Conservation (phyloP, 2,113 vertebrate genomes). For the Cyanocitta stelleri region DNA sequence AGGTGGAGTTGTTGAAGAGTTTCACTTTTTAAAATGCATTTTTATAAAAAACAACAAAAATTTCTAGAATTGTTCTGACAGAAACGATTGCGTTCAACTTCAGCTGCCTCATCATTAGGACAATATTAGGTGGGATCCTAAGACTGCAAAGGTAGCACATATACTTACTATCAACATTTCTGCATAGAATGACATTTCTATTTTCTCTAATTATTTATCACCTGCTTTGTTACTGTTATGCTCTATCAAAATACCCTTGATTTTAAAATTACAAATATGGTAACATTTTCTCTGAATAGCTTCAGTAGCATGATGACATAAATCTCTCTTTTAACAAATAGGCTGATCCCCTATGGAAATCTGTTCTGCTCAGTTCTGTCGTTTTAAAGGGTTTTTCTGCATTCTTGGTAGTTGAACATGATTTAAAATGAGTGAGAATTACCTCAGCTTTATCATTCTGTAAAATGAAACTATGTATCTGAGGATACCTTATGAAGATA, state of each 20-base stretch:
- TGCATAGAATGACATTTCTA: background rate
- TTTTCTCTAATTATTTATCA: background rate
- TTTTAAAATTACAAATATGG: background rate
- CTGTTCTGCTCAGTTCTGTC: background rate
- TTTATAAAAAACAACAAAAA: background rate
- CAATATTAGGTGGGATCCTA: background rate
- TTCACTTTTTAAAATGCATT: background rate
- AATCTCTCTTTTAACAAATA: background rate
- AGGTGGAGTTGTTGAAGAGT: background rate
- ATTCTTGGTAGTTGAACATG: background rate
- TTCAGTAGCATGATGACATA: background rate
- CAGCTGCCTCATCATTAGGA: background rate
- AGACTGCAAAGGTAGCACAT: background rate
- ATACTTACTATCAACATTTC: background rate
- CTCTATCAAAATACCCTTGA: background rate
- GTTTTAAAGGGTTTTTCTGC: background rate
- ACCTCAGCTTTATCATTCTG: background rate
- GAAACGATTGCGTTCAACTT: background rate
- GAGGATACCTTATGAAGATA: background rate
- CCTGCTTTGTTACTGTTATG: background rate
- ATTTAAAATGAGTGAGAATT: background rate
- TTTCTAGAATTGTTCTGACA: background rate
- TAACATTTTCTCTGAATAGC: background rate
- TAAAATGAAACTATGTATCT: background rate
- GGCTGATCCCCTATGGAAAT: background rate